Evolutionary conservation across 2,113 vertebrate species (phyloP), one percentile per base, ranked within the genome.

Genomic region (Rhinichthys klamathensis): DNA sequence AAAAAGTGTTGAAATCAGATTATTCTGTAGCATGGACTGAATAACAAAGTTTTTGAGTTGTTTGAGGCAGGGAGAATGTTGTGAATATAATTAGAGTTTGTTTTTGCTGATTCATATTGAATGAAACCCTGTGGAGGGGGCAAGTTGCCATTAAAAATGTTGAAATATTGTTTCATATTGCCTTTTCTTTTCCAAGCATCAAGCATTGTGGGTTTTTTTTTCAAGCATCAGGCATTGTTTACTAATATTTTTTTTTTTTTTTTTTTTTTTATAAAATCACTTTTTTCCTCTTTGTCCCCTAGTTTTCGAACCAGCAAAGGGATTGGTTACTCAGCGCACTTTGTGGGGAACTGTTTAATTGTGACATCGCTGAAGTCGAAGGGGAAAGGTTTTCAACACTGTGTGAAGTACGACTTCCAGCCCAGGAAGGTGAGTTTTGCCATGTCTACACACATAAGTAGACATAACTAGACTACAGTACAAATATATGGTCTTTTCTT

Each of bases 271-370:
- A 30, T 30, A 61, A 41, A 60, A 41, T 49, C 12, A 18, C 10
- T 27, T 35, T 2, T 7, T 41, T 27, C 12, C 3, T 56, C 32
- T 54, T 81, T 89, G n/a, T 80, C 67, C 69, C 86, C 41, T 93
- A 99, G 98, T 93, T 99, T 99, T 93, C 97, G 98, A 84, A 99
- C 98, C 89, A 99, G 98, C 91, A 99, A 99, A 97, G 98, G 98
- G 86, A 97, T 99, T 61, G 98, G 98, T 38, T 99, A 99, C 91
- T 99, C 98, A 11, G 98, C 98, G 89, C 98, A 99, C 95, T 99
- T 99, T 92, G 98, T 99, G 92, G 98, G 98, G 87, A 99, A 99
- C 93, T 99, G 98, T 92, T 95, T 99, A 86, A 99, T 99, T 84
- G 98, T 99, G 82, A 99, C 98, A 2, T 99, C 98, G 0, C 32